Evolutionary conservation across 2,797 vertebrate genomes (phyloP), one percentile per base, ranked within the genome.

Genomic region (Poliocrania exsul): DNA sequence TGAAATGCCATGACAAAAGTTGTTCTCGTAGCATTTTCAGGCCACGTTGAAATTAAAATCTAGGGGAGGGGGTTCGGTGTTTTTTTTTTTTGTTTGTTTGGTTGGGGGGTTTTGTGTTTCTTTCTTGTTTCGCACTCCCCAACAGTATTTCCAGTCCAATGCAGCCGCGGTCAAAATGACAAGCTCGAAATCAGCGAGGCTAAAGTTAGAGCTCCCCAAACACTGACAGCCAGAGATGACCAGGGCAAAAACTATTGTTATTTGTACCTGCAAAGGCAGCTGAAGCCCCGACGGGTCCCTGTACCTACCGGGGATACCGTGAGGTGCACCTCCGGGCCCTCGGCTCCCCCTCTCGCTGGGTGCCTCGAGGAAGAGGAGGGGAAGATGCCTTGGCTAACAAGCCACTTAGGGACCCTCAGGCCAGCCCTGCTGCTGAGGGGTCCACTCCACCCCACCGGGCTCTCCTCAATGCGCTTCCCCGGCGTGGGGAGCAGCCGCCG

Each of bases 391-490:
- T 25, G 6, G 15, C 26, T 77, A 29, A 29, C 8, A 8, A 13
- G 2, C 33, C 56, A 15, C 3, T 6, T 3, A 28, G 19, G 20
- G 2, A 8, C 25, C 2, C 11, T 4, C 1, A 19, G 42, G 23
- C 13, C 23, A 9, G 3, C 9, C 23, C 8, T 19, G 20, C 16
- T 13, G 2, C 33, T 4, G 44, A 29, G 18, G 37, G 35, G 40
- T 5, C 23, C 23, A 19, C 23, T 6, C 47, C 7, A 9, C 29
- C 29, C 35, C 33, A 25, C 17, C 11, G 18, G 6, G 18, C 44
- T 47, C 15, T 37, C 57, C 12, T 16, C 31, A 6, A 16, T 3
- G 51, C 25, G 42, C 42, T 44, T 20, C 50, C 17, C 5, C 15
- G 9, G 29, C 14, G 11, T 2, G 6, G 13, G 17, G 9, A 70